Evolutionary conservation across 2,797 vertebrate genomes (phyloP).

Genomic region (Echiichthys vipera): DNA sequence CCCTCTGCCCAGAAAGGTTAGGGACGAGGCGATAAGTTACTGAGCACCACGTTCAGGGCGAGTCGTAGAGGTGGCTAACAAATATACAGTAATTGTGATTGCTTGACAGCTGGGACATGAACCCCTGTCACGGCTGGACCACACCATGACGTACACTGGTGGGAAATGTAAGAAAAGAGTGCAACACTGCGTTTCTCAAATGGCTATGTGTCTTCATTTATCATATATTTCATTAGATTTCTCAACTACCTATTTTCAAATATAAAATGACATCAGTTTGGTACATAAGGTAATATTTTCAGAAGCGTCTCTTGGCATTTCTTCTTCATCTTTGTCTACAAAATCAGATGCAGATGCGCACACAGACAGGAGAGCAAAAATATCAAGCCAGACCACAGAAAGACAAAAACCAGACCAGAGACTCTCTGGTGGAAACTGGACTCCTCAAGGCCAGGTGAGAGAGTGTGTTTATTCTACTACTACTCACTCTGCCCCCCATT

Average conservation of each 20-base stretch:
- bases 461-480: slow-evolving; percentile 49
- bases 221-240: not conserved
- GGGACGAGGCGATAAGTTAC: slow-evolving; percentile 80
- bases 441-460: slow-evolving; percentile 36
- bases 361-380: not conserved
- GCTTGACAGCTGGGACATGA: slow-evolving; percentile 67
- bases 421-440: slow-evolving; percentile 36
- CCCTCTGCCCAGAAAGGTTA: slow-evolving; percentile 80
- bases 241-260: slow-evolving; percentile 7
- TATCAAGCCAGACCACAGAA: not conserved
- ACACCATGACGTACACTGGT: slow-evolving; percentile 29
- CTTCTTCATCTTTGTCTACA: not conserved
- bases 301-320: not conserved
- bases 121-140: slow-evolving; percentile 34
- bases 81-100: slow-evolving; percentile 73
- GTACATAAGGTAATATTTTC: not conserved
- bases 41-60: slow-evolving; percentile 56
- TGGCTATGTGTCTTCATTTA: not conserved
- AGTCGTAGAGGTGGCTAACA: slow-evolving; percentile 64
- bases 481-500: slow-evolving; percentile 46
- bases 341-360: not conserved
- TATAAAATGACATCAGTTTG: not conserved
- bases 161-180: slow-evolving; percentile 38
- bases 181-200: slow-evolving; percentile 20
- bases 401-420: slow-evolving; percentile 4